Conservation (phyloP, 2,797 vertebrate genomes). For the Ceryle rudis region DNA sequence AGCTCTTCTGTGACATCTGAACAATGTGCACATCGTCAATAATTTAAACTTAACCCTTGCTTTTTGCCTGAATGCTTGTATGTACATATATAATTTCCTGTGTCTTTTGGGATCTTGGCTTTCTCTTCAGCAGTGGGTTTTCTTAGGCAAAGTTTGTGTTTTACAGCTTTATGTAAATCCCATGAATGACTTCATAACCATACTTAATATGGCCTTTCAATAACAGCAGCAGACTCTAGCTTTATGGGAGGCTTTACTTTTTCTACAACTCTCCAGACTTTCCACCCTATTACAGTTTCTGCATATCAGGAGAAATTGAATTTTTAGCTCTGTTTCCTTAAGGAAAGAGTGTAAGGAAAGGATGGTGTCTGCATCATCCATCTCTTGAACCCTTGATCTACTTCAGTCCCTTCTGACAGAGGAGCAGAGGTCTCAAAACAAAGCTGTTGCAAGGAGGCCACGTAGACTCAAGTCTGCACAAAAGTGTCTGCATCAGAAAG, state of each 20-base stretch:
- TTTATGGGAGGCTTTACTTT: not conserved
- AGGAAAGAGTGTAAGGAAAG: not conserved
- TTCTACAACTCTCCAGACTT: not conserved
- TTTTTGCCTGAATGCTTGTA: not conserved
- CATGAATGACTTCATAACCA: not conserved
- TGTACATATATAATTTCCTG: not conserved
- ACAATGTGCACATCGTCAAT: fast-evolving
- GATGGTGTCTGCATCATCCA: not conserved
- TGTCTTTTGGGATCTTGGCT: not conserved
- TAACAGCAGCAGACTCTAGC: not conserved
- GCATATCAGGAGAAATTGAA: not conserved
- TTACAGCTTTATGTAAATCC: not conserved
- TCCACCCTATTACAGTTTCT: not conserved
- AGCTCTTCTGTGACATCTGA: not conserved
- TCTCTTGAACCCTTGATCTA: not conserved
- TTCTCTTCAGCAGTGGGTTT: not conserved
- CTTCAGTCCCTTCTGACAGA: not conserved
- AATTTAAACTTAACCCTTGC: not conserved
- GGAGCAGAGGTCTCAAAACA: not conserved
- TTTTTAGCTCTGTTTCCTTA: not conserved
- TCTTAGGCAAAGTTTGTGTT: not conserved
- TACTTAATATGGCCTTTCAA: not conserved
- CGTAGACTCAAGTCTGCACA: fast-evolving
- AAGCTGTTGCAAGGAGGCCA: not conserved
- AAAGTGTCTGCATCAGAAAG: not conserved